These are phyloP conservation scores for Lepidostoma basale DNA, from an alignment of 1,140 invertebrate species.

Conservation along the genomic window DNA sequence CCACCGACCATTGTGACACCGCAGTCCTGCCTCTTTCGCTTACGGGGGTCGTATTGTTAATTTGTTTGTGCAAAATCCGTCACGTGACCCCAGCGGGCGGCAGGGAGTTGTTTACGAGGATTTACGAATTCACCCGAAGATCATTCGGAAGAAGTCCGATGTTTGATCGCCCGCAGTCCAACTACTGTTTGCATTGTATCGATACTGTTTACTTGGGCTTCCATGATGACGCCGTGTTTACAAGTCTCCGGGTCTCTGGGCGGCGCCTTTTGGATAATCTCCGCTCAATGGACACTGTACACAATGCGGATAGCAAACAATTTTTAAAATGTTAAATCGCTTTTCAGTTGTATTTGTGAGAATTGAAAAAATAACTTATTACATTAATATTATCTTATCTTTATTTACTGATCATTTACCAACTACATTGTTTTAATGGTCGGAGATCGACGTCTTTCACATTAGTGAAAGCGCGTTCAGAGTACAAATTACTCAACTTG, in stretches of 20 bases:
- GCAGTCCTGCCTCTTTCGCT: neutral
- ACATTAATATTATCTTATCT: too few species aligned
- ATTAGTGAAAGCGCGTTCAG: too few species aligned
- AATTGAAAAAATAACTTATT: too few species aligned
- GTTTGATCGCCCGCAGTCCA: neutral
- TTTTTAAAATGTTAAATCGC: too few species aligned
- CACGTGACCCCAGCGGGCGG: neutral
- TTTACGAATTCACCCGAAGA: neutral
- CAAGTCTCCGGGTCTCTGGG: neutral
- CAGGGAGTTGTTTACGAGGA: neutral
- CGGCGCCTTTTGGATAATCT: too few species aligned
- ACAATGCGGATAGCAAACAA: too few species aligned
- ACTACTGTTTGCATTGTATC: constrained; percentile 9
- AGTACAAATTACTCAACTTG: too few species aligned
- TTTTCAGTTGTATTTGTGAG: too few species aligned
- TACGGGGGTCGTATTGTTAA: constrained; percentile 13
- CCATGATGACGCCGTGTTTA: neutral
- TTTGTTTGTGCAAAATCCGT: constrained; percentile 13
- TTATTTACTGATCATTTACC: too few species aligned
- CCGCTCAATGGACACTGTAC: too few species aligned
- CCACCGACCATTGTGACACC: neutral
- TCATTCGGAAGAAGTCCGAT: neutral
- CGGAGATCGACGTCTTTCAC: too few species aligned
- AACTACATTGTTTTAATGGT: too few species aligned
- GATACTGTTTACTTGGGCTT: neutral